Evolutionary conservation across 2,797 vertebrate genomes (phyloP), one percentile per base, ranked within the genome.

Genomic region (Liparis tanakae): DNA sequence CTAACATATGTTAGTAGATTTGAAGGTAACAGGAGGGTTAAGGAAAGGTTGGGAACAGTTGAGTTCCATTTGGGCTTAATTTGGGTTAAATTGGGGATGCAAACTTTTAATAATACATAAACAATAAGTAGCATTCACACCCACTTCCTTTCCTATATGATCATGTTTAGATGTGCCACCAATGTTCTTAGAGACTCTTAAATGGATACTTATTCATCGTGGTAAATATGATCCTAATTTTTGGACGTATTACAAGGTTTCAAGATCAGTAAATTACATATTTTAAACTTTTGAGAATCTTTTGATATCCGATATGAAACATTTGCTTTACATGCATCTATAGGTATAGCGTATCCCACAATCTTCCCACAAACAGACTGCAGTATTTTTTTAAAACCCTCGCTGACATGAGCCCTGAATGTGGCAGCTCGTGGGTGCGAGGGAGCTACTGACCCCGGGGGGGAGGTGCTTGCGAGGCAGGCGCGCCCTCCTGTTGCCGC

Each of bases 391-490:
- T 2, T 2, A 37, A 65, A 33, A 57, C 20, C 56, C 25, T 30
- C 22, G 5, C 10, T 9, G 46, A 60, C 18, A 22, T 22, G 4
- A n/a, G 12, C 6, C n/a, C 7, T 53, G 6, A 20, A 22, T 39
- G 6, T 13, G 17, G 22, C 51, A 20, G 67, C 41, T 15, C 1
- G 13, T 7, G 33, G 2, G 17, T 46, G 39, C 37, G 13, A n/a
- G 0, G 17, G 14, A 20, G 1, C 14, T 3, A 17, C 90, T 95
- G 66, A 98, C 97, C 95, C 95, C 96, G 0, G 95, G 92, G 0
- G 96, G 94, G 12, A 94, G 8, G 57, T 96, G 95, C 89, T 95
- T 97, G 59, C 92, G 93, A 33, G 94, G 75, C 36, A 92, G 87
- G 33, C 94, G 92, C 0, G 83, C 81, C 65, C 94, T 74, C 88